Percentiles rank a stretch among this genome's conserved stretches.
Evolutionary conservation across 2,113 vertebrate species (phyloP).

Genomic region (Tylochromis polylepis): DNA sequence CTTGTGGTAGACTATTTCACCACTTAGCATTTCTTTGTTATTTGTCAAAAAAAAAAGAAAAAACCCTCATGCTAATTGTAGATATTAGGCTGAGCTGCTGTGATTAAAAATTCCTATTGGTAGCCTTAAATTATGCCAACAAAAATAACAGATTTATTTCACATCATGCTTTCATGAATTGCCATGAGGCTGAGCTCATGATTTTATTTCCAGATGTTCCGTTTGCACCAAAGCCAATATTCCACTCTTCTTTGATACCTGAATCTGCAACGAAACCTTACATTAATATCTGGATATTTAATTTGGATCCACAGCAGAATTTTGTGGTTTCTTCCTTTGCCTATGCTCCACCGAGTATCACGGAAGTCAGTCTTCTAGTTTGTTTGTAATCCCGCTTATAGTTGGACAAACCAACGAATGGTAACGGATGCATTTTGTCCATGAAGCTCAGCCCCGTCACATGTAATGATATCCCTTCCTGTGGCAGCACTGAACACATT

Average conservation of each 20-base stretch:
- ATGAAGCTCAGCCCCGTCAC: fast-evolving
- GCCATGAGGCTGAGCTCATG: background rate
- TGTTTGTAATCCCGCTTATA: background rate
- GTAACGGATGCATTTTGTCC: background rate
- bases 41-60: background rate
- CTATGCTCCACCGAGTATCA: background rate
- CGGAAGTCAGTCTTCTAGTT: background rate
- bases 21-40: background rate
- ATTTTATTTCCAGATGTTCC: background rate
- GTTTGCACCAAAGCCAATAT: background rate
- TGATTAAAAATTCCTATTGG: background rate
- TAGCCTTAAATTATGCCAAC: background rate
- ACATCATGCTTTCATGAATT: background rate
- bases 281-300: background rate
- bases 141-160: background rate
- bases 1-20: fast-evolving
- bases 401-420: background rate
- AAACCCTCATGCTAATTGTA: background rate
- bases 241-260: background rate
- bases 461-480: background rate
- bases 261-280: background rate
- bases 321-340: background rate
- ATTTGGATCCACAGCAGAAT: background rate
- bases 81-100: background rate
- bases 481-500: background rate